Evolutionary conservation across 2,888 invertebrate genomes (phyloP).

Genomic region (Calliphora vomitoria): DNA sequence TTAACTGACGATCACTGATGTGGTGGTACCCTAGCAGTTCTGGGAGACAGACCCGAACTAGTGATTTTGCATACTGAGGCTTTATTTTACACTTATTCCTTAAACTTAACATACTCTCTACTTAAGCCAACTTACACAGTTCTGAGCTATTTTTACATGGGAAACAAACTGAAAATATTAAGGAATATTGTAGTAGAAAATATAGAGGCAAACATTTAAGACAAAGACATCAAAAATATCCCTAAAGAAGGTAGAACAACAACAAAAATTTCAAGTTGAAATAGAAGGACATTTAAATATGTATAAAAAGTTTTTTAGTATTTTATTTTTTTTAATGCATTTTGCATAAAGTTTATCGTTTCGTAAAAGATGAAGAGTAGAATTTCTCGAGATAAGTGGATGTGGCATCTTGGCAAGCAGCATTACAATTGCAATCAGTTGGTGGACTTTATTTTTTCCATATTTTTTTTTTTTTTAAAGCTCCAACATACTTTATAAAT

Average conservation of each 20-base stretch:
- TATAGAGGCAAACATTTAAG: conserved; percentile 45
- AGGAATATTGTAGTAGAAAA: background rate
- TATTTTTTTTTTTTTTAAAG: background rate
- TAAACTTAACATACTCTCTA: background rate
- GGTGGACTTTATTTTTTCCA: conserved; percentile 1
- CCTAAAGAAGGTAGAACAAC: conserved; percentile 36
- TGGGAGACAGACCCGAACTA: too few species aligned
- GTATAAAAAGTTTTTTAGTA: conserved; percentile 27
- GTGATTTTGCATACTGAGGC: too few species aligned
- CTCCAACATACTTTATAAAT: conserved; percentile 31
- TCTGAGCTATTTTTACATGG: background rate
- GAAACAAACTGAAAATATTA: background rate
- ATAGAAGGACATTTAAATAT: conserved; percentile 34
- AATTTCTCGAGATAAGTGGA: conserved; percentile 40
- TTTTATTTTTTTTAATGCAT: conserved; percentile 35
- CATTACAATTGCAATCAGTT: conserved; percentile 57
- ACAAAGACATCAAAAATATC: conserved; percentile 64
- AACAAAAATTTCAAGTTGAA: background rate
- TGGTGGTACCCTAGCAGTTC: too few species aligned
- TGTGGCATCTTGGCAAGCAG: conserved; percentile 26
- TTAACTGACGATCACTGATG: too few species aligned
- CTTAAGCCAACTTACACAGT: background rate
- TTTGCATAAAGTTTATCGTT: conserved; percentile 60
- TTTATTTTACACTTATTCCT: too few species aligned
- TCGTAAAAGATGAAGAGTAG: conserved; percentile 34